A percentile compares a stretch with the other conserved stretches of the same genome.
These are phyloP conservation scores for Onychomys torridus DNA, from an alignment of 2,797 vertebrate species.

Conservation along the genomic window DNA sequence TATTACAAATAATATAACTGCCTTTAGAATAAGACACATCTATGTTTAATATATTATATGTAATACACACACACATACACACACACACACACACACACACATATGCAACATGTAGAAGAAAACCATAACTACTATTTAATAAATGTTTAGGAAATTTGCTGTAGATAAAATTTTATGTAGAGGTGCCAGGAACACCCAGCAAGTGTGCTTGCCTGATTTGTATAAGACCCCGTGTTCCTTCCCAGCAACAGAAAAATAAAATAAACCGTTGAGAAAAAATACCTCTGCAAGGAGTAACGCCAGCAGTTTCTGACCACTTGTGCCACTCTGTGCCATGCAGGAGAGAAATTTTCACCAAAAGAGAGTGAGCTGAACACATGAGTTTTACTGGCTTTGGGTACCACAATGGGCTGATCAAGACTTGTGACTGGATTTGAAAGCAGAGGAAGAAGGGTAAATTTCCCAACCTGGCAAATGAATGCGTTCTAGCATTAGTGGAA, in stretches of 20 bases:
- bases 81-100: fast-evolving
- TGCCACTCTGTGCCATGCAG: not conserved
- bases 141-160: not conserved
- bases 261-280: not conserved
- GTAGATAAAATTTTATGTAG: not conserved
- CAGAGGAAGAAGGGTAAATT: not conserved
- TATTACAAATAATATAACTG: not conserved
- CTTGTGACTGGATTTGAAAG: not conserved
- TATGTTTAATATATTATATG: not conserved
- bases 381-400: not conserved
- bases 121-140: not conserved
- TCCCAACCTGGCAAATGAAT: slow-evolving; percentile 31
- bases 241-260: not conserved
- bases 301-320: not conserved
- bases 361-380: not conserved
- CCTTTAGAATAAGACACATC: not conserved
- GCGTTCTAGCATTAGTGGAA: not conserved
- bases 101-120: not conserved
- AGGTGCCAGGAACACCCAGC: not conserved
- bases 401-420: not conserved
- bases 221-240: not conserved
- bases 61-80: not conserved
- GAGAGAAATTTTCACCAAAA: not conserved
- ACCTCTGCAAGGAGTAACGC: fast-evolving
- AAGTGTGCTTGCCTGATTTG: too few relatives aligned